These are phyloP conservation scores for Alces alces DNA, from an alignment of 2,113 vertebrate genomes.

Conservation along the genomic window DNA sequence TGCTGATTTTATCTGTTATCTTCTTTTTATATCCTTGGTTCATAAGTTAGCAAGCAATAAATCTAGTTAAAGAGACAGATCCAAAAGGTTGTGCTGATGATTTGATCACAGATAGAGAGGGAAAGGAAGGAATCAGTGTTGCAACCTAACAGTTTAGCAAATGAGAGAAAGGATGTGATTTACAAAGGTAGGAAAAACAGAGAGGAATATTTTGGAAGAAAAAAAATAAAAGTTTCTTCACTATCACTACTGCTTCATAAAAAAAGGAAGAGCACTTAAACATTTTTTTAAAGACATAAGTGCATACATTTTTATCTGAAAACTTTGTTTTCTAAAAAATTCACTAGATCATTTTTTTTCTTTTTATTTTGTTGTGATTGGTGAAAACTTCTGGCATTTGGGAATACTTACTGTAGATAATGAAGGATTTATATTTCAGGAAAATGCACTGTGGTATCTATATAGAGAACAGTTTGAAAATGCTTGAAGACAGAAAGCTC, in stretches of 20 bases:
- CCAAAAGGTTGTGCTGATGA: not conserved
- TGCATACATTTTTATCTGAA: not conserved
- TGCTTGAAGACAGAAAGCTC: not conserved
- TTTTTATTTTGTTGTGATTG: not conserved
- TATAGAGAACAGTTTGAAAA: not conserved
- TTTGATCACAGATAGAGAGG: not conserved
- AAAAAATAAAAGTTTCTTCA: conserved; percentile 3
- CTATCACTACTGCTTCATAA: not conserved
- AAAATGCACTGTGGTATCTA: not conserved
- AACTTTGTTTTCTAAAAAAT: conserved; percentile 1
- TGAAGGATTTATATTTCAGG: not conserved
- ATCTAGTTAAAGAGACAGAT: not conserved
- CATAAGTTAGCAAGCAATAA: not conserved
- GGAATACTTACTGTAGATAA: not conserved
- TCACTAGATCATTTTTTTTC: not conserved
- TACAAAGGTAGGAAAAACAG: not conserved
- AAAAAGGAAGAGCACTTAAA: not conserved
- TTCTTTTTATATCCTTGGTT: not conserved
- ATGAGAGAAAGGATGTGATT: not conserved
- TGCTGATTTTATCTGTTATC: not conserved
- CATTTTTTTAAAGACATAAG: not conserved
- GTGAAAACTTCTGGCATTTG: not conserved
- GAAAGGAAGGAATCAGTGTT: not conserved
- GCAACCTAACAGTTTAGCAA: not conserved
- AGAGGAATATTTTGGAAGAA: not conserved